Evolutionary conservation across 2,888 invertebrate species (phyloP), one percentile per base, ranked within the genome.

Genomic region (Trichopoda pennipes): DNA sequence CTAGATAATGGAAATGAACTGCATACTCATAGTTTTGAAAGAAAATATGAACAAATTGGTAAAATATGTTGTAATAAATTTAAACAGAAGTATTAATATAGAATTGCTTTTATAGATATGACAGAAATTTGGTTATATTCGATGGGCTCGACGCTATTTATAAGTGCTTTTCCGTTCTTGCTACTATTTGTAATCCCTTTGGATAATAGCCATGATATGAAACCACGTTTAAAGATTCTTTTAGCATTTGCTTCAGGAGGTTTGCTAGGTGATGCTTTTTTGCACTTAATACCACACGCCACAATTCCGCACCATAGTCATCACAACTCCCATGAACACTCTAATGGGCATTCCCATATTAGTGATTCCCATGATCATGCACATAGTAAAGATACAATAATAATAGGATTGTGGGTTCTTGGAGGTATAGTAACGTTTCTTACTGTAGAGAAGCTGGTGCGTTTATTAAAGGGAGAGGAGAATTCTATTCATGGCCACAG

Each of bases 281-380:
- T 99, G 8, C 99, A 99, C 92, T 92, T 99, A 84, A 99, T 99
- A 88, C 99, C 99, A 1, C 99, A 99, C 91, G 98, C 99, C 60
- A 93, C 95, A 35, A 92, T 92, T 85, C 93, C 94, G 0, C 93
- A 93, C 0, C 91, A 92, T 84, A 89, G 87, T 3, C 87, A 16
- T 4, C 86, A 89, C 0, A 92, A 93, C 63, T 84, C 86, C 14
- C 90, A 90, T 73, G 86, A 88, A 21, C 88, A 91, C 60, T 8
- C 19, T 6, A 94, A 95, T 88, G 90, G 94, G 85, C 75, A 92
- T 85, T 85, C 86, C 7, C 84, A 87, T 6, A 80, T 84, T 7
- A 87, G 86, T 21, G 88, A 91, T 61, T 14, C 32, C 10, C 94
- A 95, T 87, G 89, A 94, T 86, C 77, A 92, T 85, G 92, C 91